These are phyloP conservation scores for Orussus abietinus DNA, from an alignment of 1,140 invertebrate species.

Conservation along the genomic window DNA sequence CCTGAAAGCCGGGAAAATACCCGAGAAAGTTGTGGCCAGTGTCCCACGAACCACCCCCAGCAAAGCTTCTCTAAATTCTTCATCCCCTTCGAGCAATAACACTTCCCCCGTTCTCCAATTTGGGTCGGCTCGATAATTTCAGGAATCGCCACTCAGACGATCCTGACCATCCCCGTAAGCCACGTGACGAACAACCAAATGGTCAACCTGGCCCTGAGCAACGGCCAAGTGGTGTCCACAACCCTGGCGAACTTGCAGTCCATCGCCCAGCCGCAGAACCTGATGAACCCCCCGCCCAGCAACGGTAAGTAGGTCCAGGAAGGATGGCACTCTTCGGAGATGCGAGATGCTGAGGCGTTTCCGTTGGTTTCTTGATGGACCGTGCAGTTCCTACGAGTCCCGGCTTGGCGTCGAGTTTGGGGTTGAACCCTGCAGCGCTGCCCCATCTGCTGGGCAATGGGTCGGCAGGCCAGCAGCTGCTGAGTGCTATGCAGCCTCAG, in stretches of 20 bases:
- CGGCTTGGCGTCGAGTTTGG: conserved; percentile 47
- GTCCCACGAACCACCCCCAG: too few relatives aligned
- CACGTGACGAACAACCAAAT: conserved; percentile 79
- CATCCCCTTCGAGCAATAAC: too few relatives aligned
- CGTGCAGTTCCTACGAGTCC: conserved; percentile 54
- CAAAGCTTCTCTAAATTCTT: too few relatives aligned
- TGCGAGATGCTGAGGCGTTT: conserved; percentile 8
- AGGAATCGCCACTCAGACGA: conserved; percentile 91
- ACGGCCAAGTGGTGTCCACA: conserved; percentile 80
- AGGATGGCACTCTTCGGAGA: conserved; percentile 5
- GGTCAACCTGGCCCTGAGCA: conserved; percentile 74
- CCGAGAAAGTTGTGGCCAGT: too few relatives aligned
- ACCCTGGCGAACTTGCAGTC: conserved; percentile 77
- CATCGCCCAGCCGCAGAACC: conserved; percentile 67
- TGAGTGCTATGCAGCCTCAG: conserved; percentile 63
- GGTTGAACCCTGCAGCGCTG: conserved; percentile 60
- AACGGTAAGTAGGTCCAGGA: conserved; percentile 41
- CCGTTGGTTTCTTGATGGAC: conserved; percentile 1
- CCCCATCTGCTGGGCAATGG: conserved; percentile 68
- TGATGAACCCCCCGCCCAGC: conserved; percentile 58
- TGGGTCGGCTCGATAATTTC: too few relatives aligned
- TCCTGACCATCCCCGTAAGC: conserved; percentile 87
- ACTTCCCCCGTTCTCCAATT: too few relatives aligned
- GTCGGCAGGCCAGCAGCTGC: conserved; percentile 60
- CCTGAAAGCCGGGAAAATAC: too few relatives aligned